Conservation (phyloP, 2,113 vertebrate genomes). For the Pleuronectes platessa region DNA sequence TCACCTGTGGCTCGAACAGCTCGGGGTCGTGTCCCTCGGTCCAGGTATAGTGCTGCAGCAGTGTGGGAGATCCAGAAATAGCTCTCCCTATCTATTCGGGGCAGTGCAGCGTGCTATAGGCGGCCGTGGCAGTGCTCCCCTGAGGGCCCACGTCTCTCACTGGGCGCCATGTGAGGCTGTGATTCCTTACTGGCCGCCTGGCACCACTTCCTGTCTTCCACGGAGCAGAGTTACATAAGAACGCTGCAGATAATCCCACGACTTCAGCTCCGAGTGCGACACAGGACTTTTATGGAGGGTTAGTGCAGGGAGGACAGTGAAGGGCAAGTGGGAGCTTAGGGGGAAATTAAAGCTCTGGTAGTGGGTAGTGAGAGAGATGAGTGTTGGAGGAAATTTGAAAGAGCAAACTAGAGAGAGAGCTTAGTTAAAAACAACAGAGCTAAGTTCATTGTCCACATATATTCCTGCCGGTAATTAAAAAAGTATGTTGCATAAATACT, state of each 20-base stretch:
- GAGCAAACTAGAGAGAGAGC: not conserved
- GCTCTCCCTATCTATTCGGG: slow-evolving; percentile 53
- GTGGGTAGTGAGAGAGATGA: slow-evolving; percentile 4
- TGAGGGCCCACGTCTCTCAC: slow-evolving; percentile 26
- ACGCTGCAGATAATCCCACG: slow-evolving; percentile 64
- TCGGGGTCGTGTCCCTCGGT: slow-evolving; percentile 50
- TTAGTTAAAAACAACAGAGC: not conserved
- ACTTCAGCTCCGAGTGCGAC: slow-evolving; percentile 42
- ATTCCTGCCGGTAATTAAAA: not conserved
- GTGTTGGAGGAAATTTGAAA: not conserved
- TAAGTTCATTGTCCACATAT: not conserved
- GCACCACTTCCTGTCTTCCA: slow-evolving; percentile 57
- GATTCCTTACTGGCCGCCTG: slow-evolving; percentile 46
- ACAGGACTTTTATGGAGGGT: slow-evolving; percentile 5
- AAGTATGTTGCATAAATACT: not conserved
- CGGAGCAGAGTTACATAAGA: slow-evolving; percentile 71
- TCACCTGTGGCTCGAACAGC: slow-evolving; percentile 52
- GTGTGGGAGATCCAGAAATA: slow-evolving; percentile 63
- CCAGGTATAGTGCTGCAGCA: slow-evolving; percentile 51
- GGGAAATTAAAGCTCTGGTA: slow-evolving; percentile 31
- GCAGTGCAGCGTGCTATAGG: slow-evolving; percentile 51
- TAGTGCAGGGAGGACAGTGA: slow-evolving; percentile 50
- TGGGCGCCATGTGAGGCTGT: slow-evolving; percentile 50
- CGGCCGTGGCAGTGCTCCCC: slow-evolving; percentile 46
- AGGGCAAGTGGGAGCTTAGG: slow-evolving; percentile 32